Conservation (phyloP, 2,113 vertebrate species). For the Dolichallabes microphthalmus region DNA sequence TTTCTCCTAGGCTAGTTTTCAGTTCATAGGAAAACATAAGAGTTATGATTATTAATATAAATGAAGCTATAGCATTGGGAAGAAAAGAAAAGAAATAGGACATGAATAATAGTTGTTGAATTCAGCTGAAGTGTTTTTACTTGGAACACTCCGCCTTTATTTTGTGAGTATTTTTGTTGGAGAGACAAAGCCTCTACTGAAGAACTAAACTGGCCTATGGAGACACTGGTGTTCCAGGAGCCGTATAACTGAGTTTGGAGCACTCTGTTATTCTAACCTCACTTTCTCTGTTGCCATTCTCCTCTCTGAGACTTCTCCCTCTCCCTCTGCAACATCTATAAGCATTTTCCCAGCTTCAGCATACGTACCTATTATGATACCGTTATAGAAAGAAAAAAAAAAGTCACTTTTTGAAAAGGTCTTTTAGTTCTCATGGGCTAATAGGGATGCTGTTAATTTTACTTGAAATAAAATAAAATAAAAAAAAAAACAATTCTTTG, state of each 20-base stretch:
- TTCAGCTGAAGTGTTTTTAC: slow-evolving; percentile 76
- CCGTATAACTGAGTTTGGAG: slow-evolving; percentile 70
- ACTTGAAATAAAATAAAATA: too few species aligned
- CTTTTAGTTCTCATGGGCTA: slow-evolving; percentile 1
- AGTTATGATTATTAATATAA: slow-evolving; percentile 70
- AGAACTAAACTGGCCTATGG: slow-evolving; percentile 70
- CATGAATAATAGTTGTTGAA: slow-evolving; percentile 74
- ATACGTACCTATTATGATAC: slow-evolving; percentile 3
- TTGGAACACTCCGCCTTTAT: slow-evolving; percentile 76
- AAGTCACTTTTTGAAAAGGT: neutral
- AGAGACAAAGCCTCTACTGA: slow-evolving; percentile 67
- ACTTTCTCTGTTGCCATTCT: slow-evolving; percentile 52
- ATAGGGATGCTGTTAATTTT: neutral
- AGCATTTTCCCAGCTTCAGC: slow-evolving; percentile 12
- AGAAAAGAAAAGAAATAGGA: slow-evolving; percentile 57
- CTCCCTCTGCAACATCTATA: slow-evolving; percentile 37
- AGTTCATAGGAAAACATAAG: slow-evolving; percentile 51
- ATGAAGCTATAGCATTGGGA: slow-evolving; percentile 57
- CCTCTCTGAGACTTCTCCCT: slow-evolving; percentile 45
- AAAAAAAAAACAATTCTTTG: neutral
- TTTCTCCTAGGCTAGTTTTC: slow-evolving; percentile 55
- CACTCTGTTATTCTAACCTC: slow-evolving; percentile 73
- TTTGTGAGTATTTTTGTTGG: slow-evolving; percentile 79
- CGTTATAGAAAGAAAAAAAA: slow-evolving; percentile 1
- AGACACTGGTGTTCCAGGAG: slow-evolving; percentile 70